Base-by-base conservation (phyloP, 2,797 vertebrate genomes). In the Rhinoraja longicauda region DNA sequence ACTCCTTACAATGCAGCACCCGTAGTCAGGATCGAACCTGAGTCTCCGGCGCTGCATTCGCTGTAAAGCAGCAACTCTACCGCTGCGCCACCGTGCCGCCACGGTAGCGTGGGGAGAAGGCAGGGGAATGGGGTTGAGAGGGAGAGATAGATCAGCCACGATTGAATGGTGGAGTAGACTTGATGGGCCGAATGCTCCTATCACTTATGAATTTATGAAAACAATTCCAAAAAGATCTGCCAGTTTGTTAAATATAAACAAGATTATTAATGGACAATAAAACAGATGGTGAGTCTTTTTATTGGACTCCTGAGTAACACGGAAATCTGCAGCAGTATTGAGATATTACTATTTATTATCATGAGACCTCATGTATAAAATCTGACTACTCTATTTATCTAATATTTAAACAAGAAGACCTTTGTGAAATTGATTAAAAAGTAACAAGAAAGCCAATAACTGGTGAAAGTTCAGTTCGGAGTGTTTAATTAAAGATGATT, bases 311-410 rank as follows among this genome's bases (percentile, higher is more conserved):
- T 81, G 39, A 93, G 36, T 13, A 82, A 94, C 93, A 93, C 93
- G 90, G 94, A 94, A 94, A 90, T 78, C 93, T 53, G 57, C 88
- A n/a, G 93, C 88, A 0, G 10, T 81, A 53, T 67, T 1, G 93
- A 94, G 93, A 94, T 94, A 76, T 94, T 93, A 76, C 29, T 29
- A 29, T 62, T 59, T 13, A 57, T n/a, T n/a, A 62, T 84, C 81
- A 24, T 24, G 8, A 45, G 17, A 36, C 29, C 5, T 64, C 12
- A 12, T 36, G 67, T 90, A 24, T 67, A 90, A 24, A 67, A 6
- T 17, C n/a, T 67, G 84, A 0, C 67, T 72, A 39, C n/a, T 45
- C 36, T 67, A 39, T 13, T 72, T 67, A 24, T 45, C 10, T 90
- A 21, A 17, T 67, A 32, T 2, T 70, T 90, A 72, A n/a, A 36